A percentile compares a stretch with the other conserved stretches of the same genome.
Evolutionary conservation across 2,113 vertebrate genomes (phyloP).

Genomic region (Microcebus jonahi): DNA sequence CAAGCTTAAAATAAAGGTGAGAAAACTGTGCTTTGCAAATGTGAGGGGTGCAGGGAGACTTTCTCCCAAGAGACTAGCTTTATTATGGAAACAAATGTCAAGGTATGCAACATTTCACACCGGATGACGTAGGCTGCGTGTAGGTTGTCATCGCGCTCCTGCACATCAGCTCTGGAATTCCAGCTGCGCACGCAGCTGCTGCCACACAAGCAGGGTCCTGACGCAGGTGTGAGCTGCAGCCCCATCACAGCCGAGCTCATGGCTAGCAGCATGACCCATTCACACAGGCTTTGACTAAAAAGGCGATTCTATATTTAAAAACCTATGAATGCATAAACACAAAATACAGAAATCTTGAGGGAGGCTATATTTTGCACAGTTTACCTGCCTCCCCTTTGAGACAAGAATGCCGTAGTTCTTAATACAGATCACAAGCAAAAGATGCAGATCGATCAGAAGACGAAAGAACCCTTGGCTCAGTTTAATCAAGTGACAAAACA

Average conservation of each 20-base stretch:
- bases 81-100: background rate
- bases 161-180: accelerated
- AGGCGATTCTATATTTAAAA: background rate
- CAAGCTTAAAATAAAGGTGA: background rate
- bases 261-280: background rate
- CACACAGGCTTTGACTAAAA: background rate
- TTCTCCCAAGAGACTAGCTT: background rate
- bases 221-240: too few species aligned
- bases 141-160: too few species aligned
- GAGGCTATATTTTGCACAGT: background rate
- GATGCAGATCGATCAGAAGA: background rate
- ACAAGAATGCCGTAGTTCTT: background rate
- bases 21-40: background rate
- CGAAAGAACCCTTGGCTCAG: background rate
- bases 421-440: background rate
- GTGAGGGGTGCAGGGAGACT: background rate
- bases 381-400: background rate
- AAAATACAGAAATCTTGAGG: background rate
- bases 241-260: accelerated
- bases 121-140: accelerated
- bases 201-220: too few species aligned
- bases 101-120: background rate
- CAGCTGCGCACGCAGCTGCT: background rate
- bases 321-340: background rate
- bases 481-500: background rate